phyloP scores from a whole-genome alignment of 2,113 vertebrate species.

The Silurus glanis region DNA sequence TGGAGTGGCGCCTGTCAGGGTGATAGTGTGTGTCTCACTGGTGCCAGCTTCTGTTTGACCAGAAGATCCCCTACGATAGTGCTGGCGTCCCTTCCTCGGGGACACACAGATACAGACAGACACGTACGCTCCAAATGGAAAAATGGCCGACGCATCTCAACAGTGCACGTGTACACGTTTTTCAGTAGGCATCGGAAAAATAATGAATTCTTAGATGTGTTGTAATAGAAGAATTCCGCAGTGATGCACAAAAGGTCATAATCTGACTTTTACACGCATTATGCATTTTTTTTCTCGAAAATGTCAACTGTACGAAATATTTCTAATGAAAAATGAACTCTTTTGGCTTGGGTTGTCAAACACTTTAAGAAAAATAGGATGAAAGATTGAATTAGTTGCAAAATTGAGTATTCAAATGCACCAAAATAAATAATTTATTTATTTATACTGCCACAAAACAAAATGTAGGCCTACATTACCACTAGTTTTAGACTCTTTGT shows the following conservation, averaged over 20 bases:
- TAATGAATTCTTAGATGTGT: neutral
- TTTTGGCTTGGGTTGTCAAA: neutral
- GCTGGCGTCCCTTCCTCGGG: constrained; percentile 36
- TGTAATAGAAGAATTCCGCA: constrained; percentile 14
- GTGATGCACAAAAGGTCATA: constrained; percentile 6
- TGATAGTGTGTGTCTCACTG: constrained; percentile 64
- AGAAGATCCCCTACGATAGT: constrained; percentile 70
- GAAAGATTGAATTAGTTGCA: neutral
- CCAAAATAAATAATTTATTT: neutral
- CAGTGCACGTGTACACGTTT: neutral
- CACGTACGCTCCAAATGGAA: neutral
- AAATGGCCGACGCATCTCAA: neutral
- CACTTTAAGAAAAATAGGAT: neutral
- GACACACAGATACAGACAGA: constrained; percentile 12
- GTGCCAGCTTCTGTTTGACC: constrained; percentile 74
- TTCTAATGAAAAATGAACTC: constrained; percentile 12
- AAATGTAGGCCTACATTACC: neutral
- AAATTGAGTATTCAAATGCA: neutral
- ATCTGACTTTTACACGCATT: constrained; percentile 12
- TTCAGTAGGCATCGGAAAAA: neutral
- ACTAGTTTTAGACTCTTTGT: neutral
- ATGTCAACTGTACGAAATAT: neutral
- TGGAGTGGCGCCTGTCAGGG: constrained; percentile 67
- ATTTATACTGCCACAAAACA: neutral
- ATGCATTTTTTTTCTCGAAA: neutral